Conservation (phyloP, 37 sponge, comb jelly and placozoan genomes). For the Cladorhizidae sp. region DNA sequence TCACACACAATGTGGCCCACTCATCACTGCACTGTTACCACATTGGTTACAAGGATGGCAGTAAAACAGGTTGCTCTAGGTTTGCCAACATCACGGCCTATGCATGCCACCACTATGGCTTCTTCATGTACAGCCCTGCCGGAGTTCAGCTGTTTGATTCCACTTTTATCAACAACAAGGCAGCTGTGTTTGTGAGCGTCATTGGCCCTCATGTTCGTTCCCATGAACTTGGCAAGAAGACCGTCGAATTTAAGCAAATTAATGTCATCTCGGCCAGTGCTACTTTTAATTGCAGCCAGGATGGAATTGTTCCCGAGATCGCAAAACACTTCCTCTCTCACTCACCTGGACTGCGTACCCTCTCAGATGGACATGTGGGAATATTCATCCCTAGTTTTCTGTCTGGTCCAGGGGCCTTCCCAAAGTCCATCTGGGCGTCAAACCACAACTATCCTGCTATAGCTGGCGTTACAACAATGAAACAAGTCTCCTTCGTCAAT, state of each 20-base stretch:
- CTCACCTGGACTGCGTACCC: slow-evolving; percentile 9
- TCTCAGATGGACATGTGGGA: slow-evolving; percentile 69
- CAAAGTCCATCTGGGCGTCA: slow-evolving; percentile 45
- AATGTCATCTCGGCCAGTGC: slow-evolving; percentile 45
- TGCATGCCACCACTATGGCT: slow-evolving; percentile 80
- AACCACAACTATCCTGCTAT: slow-evolving; percentile 80
- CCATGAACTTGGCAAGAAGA: slow-evolving; percentile 60
- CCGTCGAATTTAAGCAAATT: slow-evolving; percentile 44
- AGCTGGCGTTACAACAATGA: slow-evolving; percentile 60
- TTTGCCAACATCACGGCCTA: slow-evolving; percentile 60
- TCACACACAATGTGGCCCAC: slow-evolving; percentile 78
- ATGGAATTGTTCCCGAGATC: slow-evolving; percentile 33
- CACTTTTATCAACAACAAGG: slow-evolving; percentile 77
- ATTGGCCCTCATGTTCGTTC: slow-evolving; percentile 70
- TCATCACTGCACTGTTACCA: slow-evolving; percentile 84
- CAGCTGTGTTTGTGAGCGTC: slow-evolving; percentile 68
- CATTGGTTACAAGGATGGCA: slow-evolving; percentile 72
- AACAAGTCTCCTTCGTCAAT: slow-evolving; percentile 47
- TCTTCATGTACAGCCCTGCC: slow-evolving; percentile 72
- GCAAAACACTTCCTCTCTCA: slow-evolving; percentile 49
- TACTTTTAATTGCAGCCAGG: slow-evolving; percentile 39
- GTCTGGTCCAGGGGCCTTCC: slow-evolving; percentile 60
- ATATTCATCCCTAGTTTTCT: slow-evolving; percentile 62
- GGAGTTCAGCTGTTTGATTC: slow-evolving; percentile 48
- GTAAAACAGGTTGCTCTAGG: slow-evolving; percentile 53